Percentiles rank a stretch among this genome's conserved stretches.
Evolutionary conservation across 2,797 vertebrate genomes (phyloP).

Genomic region (Mormyrus proboscirostris): DNA sequence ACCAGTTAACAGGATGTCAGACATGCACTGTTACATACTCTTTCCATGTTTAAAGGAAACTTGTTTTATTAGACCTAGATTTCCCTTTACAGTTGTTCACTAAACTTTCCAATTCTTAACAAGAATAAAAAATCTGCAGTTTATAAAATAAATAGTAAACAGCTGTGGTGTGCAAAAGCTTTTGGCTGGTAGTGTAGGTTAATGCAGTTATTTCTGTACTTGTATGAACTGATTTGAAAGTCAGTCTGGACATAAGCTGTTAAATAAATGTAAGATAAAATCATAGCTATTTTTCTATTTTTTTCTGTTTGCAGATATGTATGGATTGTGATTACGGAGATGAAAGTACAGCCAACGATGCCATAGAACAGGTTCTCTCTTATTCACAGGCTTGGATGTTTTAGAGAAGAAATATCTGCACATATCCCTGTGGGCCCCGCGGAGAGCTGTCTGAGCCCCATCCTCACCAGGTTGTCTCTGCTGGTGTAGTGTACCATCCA

Average conservation of each 20-base stretch:
- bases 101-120: neutral
- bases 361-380: neutral
- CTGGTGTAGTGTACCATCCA: conserved; percentile 80
- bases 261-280: neutral
- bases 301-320: neutral
- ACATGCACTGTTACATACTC: neutral
- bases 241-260: neutral
- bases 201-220: neutral
- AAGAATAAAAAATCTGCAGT: neutral
- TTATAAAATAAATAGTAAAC: neutral
- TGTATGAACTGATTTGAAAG: neutral
- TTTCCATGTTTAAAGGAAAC: neutral
- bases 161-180: neutral
- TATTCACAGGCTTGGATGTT: neutral
- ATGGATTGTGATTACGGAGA: neutral
- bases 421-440: neutral
- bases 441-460: conserved; percentile 10
- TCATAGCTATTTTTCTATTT: neutral
- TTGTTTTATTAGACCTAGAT: neutral
- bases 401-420: neutral
- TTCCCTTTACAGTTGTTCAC: neutral
- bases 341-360: neutral
- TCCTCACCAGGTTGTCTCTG: conserved; percentile 73
- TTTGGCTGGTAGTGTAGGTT: neutral
- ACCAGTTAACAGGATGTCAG: neutral